Evolutionary conservation across 2,888 invertebrate species (phyloP).

Genomic region (Synergus japonicus): DNA sequence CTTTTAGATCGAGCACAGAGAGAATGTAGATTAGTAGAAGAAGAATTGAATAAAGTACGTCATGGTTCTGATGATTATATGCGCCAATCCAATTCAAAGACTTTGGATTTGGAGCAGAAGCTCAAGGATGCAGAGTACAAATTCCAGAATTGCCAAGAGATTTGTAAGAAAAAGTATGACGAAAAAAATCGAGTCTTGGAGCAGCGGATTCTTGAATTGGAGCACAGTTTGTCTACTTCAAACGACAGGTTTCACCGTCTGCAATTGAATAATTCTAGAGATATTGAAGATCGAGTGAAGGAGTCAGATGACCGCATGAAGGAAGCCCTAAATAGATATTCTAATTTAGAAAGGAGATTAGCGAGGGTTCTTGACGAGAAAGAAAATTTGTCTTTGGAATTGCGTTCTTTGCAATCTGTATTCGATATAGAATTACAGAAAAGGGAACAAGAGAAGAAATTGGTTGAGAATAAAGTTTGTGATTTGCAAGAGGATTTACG

Average conservation of each 20-base stretch:
- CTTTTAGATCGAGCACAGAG: constrained; percentile 79
- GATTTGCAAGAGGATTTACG: constrained; percentile 75
- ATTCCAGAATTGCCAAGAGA: constrained; percentile 60
- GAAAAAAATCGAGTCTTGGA: constrained; percentile 63
- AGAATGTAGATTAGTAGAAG: constrained; percentile 80
- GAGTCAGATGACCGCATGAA: constrained; percentile 66
- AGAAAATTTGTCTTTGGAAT: constrained; percentile 80
- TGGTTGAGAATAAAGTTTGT: constrained; percentile 74
- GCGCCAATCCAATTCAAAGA: constrained; percentile 59
- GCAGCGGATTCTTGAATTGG: constrained; percentile 63
- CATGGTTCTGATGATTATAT: constrained; percentile 59
- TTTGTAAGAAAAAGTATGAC: constrained; percentile 57
- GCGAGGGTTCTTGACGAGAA: constrained; percentile 73
- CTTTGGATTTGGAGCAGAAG: constrained; percentile 65
- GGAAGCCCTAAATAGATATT: constrained; percentile 67
- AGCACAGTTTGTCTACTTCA: constrained; percentile 61
- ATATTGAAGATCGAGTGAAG: constrained; percentile 63
- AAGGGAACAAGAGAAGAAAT: constrained; percentile 81
- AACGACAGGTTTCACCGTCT: constrained; percentile 58
- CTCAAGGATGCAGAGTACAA: constrained; percentile 62
- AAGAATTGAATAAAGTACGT: constrained; percentile 77
- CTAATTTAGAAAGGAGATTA: constrained; percentile 67
- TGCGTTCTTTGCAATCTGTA: constrained; percentile 80
- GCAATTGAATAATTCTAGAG: constrained; percentile 59
- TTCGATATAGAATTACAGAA: constrained; percentile 80